phyloP scores from a whole-genome alignment of 2,888 invertebrate genomes.

The Odontothrips loti region DNA sequence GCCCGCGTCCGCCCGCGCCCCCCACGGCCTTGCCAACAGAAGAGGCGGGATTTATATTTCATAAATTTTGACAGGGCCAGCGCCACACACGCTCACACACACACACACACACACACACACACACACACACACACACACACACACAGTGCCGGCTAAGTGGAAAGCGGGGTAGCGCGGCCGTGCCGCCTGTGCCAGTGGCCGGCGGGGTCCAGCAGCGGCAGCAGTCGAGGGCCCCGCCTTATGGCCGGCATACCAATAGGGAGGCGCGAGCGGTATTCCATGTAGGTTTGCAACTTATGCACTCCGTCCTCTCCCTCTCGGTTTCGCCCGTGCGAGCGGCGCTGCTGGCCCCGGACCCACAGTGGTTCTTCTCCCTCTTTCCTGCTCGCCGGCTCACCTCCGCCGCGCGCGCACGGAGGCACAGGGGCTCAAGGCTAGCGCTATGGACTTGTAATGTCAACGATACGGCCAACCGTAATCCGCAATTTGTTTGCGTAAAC shows the following conservation, averaged over 20 bases:
- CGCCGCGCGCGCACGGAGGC: too few species aligned
- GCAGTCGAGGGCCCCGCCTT: neutral
- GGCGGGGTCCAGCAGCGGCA: neutral
- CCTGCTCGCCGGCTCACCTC: neutral
- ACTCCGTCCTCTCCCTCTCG: neutral
- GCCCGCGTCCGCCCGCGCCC: too few species aligned
- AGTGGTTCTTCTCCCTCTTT: too few species aligned
- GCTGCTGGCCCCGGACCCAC: too few species aligned
- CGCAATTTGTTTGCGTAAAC: too few species aligned
- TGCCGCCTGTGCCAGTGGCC: neutral
- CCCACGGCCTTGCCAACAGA: neutral
- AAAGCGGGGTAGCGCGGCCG: neutral
- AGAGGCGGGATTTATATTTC: constrained; percentile 16
- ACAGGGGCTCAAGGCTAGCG: too few species aligned
- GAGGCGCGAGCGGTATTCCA: constrained; percentile 3
- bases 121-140: too few species aligned
- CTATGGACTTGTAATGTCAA: too few species aligned
- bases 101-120: too few species aligned
- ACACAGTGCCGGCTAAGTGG: neutral
- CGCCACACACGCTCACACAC: too few species aligned
- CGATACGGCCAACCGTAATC: too few species aligned
- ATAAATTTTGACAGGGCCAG: constrained; percentile 14
- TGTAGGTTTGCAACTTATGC: constrained; percentile 24
- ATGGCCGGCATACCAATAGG: neutral
- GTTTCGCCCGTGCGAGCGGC: neutral